These are phyloP conservation scores for Manis javanica DNA, from an alignment of 2,797 vertebrate genomes.

Conservation along the genomic window DNA sequence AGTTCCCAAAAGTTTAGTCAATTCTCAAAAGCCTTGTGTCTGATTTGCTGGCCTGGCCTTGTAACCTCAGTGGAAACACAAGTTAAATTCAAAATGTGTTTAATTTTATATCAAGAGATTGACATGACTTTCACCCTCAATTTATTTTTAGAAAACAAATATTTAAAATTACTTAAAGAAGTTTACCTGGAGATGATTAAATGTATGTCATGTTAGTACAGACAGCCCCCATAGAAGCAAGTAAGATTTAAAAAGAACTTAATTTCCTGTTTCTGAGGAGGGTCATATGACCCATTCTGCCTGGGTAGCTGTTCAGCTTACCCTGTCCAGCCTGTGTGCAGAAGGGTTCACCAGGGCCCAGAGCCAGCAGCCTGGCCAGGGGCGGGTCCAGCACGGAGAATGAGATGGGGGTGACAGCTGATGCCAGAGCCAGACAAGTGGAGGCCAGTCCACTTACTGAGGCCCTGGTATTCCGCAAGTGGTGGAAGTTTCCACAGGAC, in stretches of 20 bases:
- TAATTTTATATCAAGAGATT: slow-evolving; percentile 12
- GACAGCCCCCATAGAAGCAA: not conserved
- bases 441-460: not conserved
- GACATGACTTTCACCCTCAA: not conserved
- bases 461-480: not conserved
- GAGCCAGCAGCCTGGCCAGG: not conserved
- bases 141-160: slow-evolving; percentile 8
- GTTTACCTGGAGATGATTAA: not conserved
- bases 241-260: not conserved
- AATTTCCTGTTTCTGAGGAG: not conserved
- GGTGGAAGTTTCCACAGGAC: not conserved
- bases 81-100: not conserved
- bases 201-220: not conserved
- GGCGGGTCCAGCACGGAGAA: fast-evolving
- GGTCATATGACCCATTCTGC: not conserved
- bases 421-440: not conserved
- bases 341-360: not conserved
- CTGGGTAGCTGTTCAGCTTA: not conserved
- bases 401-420: not conserved
- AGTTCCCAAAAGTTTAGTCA: not conserved
- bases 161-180: not conserved
- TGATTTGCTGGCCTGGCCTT: not conserved
- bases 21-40: not conserved
- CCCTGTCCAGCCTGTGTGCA: not conserved
- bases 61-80: not conserved